phyloP scores from a whole-genome alignment of 2,113 vertebrate species.

The Pachypanchax playfairii region DNA sequence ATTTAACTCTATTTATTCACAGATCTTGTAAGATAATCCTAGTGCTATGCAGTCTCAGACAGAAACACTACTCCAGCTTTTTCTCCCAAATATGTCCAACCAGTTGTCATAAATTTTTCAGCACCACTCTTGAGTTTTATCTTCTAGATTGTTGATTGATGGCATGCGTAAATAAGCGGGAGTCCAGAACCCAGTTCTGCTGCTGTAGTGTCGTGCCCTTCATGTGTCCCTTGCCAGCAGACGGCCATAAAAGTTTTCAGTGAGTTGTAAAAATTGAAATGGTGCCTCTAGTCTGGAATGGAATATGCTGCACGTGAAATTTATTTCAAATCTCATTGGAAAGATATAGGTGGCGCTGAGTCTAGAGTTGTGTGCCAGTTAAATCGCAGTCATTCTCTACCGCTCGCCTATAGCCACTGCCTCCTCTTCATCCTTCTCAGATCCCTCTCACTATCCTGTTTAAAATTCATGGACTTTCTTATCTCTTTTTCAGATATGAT shows the following conservation, averaged over 20 bases:
- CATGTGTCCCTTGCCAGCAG: constrained; percentile 67
- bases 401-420: constrained; percentile 27
- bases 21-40: constrained; percentile 1
- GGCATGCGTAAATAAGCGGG: constrained; percentile 20
- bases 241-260: constrained; percentile 79
- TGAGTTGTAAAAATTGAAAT: constrained; percentile 82
- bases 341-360: constrained; percentile 52
- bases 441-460: constrained; percentile 78
- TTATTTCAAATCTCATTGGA: constrained; percentile 75
- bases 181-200: constrained; percentile 25
- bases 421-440: constrained; percentile 51
- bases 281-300: constrained; percentile 70
- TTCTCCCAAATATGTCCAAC: not conserved
- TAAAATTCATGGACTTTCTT: constrained; percentile 95
- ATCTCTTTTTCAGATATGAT: constrained; percentile 82
- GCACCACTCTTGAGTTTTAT: constrained; percentile 12
- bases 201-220: constrained; percentile 74
- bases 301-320: constrained; percentile 72
- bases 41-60: not conserved
- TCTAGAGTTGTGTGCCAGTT: constrained; percentile 40
- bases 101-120: constrained; percentile 5
- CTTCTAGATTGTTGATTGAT: constrained; percentile 12
- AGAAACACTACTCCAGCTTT: not conserved
- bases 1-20: constrained; percentile 8
- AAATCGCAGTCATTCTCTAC: constrained; percentile 57